Conservation (phyloP, 2,797 vertebrate species). For the Pseudochaenichthys georgianus region DNA sequence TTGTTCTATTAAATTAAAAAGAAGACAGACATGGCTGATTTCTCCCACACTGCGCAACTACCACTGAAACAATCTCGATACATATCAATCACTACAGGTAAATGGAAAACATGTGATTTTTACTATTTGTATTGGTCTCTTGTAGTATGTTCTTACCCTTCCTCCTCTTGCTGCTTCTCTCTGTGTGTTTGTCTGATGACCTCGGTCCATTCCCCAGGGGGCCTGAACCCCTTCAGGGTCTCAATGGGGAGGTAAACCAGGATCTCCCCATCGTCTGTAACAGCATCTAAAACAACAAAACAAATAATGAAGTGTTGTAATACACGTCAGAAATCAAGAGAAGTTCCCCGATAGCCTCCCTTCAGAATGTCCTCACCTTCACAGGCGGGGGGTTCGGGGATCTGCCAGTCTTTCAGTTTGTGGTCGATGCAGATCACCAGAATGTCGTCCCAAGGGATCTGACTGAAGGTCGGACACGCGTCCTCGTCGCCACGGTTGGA, state of each 20-base stretch:
- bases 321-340: not conserved
- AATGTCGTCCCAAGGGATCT: slow-evolving; percentile 92
- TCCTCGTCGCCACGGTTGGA: slow-evolving; percentile 41
- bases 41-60: too few relatives aligned
- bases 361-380: slow-evolving; percentile 79
- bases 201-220: slow-evolving; percentile 88
- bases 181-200: slow-evolving; percentile 86
- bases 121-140: too few relatives aligned
- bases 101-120: too few relatives aligned
- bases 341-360: not conserved
- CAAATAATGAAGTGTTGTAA: not conserved
- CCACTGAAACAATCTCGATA: too few relatives aligned
- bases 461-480: slow-evolving; percentile 73
- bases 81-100: too few relatives aligned
- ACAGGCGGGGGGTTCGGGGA: slow-evolving; percentile 76
- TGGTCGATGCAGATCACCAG: slow-evolving; percentile 92
- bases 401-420: slow-evolving; percentile 92
- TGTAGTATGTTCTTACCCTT: slow-evolving; percentile 59
- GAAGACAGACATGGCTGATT: too few relatives aligned
- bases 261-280: slow-evolving; percentile 90
- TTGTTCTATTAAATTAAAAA: too few relatives aligned
- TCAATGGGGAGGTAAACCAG: slow-evolving; percentile 89
- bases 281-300: slow-evolving; percentile 81
- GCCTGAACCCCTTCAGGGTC: slow-evolving; percentile 83
- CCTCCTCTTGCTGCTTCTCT: slow-evolving; percentile 72